Evolutionary conservation across 2,113 vertebrate genomes (phyloP).

Genomic region (Patagioenas fasciata): DNA sequence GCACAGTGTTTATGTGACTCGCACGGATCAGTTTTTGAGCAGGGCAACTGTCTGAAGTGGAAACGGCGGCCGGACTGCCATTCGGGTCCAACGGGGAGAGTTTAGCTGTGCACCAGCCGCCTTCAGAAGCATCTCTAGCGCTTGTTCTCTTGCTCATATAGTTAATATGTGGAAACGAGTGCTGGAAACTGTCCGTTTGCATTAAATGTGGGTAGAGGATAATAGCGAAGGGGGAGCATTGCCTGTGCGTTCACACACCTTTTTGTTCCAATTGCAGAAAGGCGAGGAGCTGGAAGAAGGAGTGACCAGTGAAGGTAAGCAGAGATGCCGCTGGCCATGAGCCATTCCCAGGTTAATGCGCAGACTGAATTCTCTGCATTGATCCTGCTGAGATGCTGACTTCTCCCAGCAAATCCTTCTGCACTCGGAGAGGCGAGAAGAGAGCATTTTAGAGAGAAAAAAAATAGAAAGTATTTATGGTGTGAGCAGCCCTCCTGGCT

Average conservation of each 20-base stretch:
- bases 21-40: background rate
- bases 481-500: background rate
- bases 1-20: background rate
- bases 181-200: background rate
- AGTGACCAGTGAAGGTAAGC: slow-evolving; percentile 95
- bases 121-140: background rate
- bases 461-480: background rate
- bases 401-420: background rate
- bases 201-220: background rate
- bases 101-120: background rate
- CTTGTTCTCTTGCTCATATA: background rate
- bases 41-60: background rate
- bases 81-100: background rate
- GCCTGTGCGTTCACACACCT: background rate
- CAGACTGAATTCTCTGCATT: background rate
- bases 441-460: background rate
- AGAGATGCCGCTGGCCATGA: background rate
- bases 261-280: slow-evolving; percentile 80
- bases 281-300: slow-evolving; percentile 94
- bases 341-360: background rate
- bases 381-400: background rate
- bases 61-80: background rate
- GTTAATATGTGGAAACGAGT: background rate
- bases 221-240: background rate
- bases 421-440: background rate